Conservation (phyloP, 2,113 vertebrate species). For the Gambusia holbrooki region DNA sequence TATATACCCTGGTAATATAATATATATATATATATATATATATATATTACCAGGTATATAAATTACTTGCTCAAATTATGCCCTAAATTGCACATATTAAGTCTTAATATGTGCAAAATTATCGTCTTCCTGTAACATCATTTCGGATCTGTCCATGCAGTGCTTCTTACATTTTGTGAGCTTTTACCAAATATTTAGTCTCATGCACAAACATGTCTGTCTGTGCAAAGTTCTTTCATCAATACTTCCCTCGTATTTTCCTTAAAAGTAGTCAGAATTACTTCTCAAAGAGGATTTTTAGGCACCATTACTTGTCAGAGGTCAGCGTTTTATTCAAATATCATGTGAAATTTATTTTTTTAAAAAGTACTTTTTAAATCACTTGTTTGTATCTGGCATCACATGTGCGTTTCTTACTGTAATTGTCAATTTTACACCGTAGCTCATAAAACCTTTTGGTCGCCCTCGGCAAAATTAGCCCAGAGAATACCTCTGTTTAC, state of each 20-base stretch:
- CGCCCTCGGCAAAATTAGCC: too few relatives aligned
- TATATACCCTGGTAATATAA: too few relatives aligned
- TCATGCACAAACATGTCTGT: not conserved
- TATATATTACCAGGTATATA: too few relatives aligned
- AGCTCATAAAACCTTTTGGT: too few relatives aligned
- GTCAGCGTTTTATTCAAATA: not conserved
- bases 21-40: too few relatives aligned
- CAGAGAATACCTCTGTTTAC: too few relatives aligned
- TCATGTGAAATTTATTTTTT: not conserved
- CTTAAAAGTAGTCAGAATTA: not conserved
- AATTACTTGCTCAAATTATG: not conserved
- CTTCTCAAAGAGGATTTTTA: not conserved
- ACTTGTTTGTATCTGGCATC: not conserved
- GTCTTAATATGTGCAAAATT: too few relatives aligned
- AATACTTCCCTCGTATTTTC: not conserved
- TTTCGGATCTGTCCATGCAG: not conserved
- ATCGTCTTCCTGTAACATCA: too few relatives aligned
- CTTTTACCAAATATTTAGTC: not conserved
- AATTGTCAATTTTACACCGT: not conserved
- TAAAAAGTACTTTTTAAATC: not conserved
- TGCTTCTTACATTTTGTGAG: not conserved
- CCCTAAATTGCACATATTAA: not conserved
- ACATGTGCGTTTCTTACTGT: not conserved
- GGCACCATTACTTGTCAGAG: not conserved
- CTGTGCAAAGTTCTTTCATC: not conserved